Evolutionary conservation across 2,888 invertebrate species (phyloP).

Genomic region (Harpalus rufipes): DNA sequence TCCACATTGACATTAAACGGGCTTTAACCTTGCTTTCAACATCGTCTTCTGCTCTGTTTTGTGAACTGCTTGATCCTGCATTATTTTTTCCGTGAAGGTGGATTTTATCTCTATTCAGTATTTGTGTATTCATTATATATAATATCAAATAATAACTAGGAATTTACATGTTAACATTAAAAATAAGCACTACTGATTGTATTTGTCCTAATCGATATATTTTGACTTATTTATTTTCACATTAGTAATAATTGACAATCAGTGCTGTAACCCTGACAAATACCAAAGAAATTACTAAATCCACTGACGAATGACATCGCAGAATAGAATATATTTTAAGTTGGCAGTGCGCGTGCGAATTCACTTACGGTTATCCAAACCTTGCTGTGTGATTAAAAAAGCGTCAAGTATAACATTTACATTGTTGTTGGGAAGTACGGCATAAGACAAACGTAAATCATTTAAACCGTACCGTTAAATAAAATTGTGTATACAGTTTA

Average conservation of each 20-base stretch:
- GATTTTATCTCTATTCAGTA: conserved; percentile 72
- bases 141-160: conserved; percentile 4
- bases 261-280: neutral
- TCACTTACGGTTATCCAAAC: neutral
- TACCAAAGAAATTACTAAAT: conserved; percentile 23
- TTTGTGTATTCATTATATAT: conserved; percentile 72
- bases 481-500: neutral
- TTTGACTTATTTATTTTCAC: conserved; percentile 7
- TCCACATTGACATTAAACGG: conserved; percentile 92
- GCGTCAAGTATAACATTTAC: conserved; percentile 10
- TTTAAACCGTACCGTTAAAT: neutral
- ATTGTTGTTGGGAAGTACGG: neutral
- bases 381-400: neutral
- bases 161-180: conserved; percentile 31
- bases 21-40: conserved; percentile 89
- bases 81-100: conserved; percentile 70
- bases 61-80: conserved; percentile 71
- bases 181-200: conserved; percentile 16
- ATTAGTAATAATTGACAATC: conserved; percentile 20
- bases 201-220: conserved; percentile 1
- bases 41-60: conserved; percentile 76
- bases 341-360: neutral
- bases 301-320: conserved; percentile 38
- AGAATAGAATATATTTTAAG: conserved; percentile 18
- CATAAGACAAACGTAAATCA: neutral